These are phyloP conservation scores for Amblyornis subalaris DNA, from an alignment of 2,113 vertebrate species.

Conservation along the genomic window DNA sequence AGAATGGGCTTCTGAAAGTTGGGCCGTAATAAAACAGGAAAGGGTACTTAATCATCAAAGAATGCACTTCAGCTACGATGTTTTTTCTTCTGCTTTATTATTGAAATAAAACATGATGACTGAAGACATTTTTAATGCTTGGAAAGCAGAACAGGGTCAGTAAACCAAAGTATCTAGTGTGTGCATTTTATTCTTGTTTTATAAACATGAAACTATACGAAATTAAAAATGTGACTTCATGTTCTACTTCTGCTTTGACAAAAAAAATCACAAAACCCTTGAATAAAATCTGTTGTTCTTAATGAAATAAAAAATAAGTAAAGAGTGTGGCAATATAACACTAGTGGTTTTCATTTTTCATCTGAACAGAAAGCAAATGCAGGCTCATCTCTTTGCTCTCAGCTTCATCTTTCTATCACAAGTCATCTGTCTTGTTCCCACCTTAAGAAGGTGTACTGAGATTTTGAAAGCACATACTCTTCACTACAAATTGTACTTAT, in stretches of 20 bases:
- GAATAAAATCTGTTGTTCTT: not conserved
- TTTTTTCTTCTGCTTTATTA: slow-evolving; percentile 55
- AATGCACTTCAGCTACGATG: slow-evolving; percentile 44
- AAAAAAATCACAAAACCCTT: not conserved
- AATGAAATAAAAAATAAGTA: not conserved
- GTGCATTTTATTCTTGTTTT: slow-evolving; percentile 11
- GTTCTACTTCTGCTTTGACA: slow-evolving; percentile 5
- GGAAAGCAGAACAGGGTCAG: slow-evolving; percentile 11
- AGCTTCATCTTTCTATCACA: not conserved
- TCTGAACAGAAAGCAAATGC: not conserved
- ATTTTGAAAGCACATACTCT: not conserved
- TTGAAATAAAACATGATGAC: slow-evolving; percentile 59
- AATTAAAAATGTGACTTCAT: slow-evolving; percentile 53
- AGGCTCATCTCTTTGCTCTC: not conserved
- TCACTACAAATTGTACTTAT: not conserved
- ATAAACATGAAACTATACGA: slow-evolving; percentile 50
- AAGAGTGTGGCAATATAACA: not conserved
- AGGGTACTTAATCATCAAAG: slow-evolving; percentile 20
- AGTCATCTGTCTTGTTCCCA: not conserved
- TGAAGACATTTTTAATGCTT: slow-evolving; percentile 63
- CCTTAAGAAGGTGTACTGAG: not conserved
- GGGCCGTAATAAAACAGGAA: slow-evolving; percentile 23
- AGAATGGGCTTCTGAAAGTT: slow-evolving; percentile 18
- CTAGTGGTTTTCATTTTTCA: not conserved
- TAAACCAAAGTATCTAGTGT: slow-evolving; percentile 36